Evolutionary conservation across 2,797 vertebrate species (phyloP).

Genomic region (Halcyon leucocephala): DNA sequence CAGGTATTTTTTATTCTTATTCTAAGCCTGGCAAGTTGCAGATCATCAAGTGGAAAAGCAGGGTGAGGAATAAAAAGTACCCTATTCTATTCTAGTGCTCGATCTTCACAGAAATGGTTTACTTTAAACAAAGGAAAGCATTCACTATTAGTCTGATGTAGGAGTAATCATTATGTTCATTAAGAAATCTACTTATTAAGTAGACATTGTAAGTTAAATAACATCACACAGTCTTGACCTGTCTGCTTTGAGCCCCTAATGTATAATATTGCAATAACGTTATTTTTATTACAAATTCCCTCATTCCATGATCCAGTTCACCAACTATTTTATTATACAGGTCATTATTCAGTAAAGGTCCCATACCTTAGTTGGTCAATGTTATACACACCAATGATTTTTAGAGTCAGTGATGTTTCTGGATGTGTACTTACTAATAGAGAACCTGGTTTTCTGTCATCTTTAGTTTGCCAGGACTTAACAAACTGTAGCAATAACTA

Average conservation of each 20-base stretch:
- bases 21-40: background rate
- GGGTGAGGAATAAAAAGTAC: background rate
- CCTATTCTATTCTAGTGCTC: background rate
- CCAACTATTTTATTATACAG: background rate
- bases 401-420: slow-evolving; percentile 17
- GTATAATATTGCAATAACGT: background rate
- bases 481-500: background rate
- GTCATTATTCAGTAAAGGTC: slow-evolving; percentile 19
- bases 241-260: background rate
- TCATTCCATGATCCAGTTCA: background rate
- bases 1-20: background rate
- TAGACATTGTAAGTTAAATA: background rate
- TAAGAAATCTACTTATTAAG: background rate
- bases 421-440: background rate
- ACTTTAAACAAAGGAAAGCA: background rate
- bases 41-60: background rate
- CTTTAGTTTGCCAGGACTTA: background rate
- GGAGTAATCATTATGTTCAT: background rate
- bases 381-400: background rate
- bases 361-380: background rate
- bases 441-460: background rate
- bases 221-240: background rate
- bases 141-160: background rate
- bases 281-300: background rate
- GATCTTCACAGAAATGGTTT: background rate